Conservation (phyloP, 2,113 vertebrate species). For the Lethenteron camtschaticum region DNA sequence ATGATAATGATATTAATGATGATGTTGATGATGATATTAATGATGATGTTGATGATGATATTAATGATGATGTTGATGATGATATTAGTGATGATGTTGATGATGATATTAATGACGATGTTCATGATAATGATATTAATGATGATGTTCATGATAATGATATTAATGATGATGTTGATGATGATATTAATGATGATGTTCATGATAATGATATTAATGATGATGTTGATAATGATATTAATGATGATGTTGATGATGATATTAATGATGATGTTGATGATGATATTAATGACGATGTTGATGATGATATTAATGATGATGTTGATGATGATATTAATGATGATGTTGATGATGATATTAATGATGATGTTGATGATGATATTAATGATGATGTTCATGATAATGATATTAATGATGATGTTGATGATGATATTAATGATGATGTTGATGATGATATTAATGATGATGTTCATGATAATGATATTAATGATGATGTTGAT, state of each 20-base stretch:
- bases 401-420: neutral
- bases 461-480: neutral
- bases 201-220: neutral
- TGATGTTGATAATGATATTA: neutral
- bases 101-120: neutral
- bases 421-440: neutral
- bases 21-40: neutral
- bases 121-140: neutral
- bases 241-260: too few relatives aligned
- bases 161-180: too few relatives aligned
- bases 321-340: neutral
- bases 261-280: too few relatives aligned
- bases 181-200: neutral
- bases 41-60: too few relatives aligned
- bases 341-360: neutral
- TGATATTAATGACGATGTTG: neutral
- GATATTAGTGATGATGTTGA: neutral
- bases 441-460: neutral
- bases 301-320: neutral
- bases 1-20: neutral
- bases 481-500: too few relatives aligned
- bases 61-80: too few relatives aligned
- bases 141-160: neutral
- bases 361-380: too few relatives aligned
- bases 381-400: too few relatives aligned